These are phyloP conservation scores for Andrena minutula DNA, from an alignment of 2,888 invertebrate genomes.

Conservation along the genomic window DNA sequence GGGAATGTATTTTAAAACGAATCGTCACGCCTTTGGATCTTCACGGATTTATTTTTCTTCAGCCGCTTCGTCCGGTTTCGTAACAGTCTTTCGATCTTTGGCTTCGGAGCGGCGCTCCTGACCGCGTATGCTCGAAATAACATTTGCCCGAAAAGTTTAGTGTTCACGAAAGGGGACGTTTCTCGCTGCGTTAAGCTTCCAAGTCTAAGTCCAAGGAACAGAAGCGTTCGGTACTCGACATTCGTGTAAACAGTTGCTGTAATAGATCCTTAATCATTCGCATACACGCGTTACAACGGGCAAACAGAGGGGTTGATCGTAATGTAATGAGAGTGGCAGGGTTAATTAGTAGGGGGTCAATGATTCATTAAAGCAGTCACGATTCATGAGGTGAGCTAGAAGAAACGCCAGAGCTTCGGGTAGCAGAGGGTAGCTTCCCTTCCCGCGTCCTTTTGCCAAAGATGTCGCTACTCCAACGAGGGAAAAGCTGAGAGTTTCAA, in stretches of 20 bases:
- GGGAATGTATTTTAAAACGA: slow-evolving; percentile 14
- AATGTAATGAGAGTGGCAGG: slow-evolving; percentile 18
- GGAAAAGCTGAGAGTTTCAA: not conserved
- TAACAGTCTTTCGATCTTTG: slow-evolving; percentile 20
- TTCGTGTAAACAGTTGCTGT: not conserved
- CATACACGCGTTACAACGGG: slow-evolving; percentile 9
- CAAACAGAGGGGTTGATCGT: not conserved
- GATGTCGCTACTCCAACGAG: not conserved
- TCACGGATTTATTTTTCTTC: slow-evolving; percentile 47
- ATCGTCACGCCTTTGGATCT: not conserved
- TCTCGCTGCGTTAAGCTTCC: no score
- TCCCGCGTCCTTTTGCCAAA: slow-evolving; percentile 10
- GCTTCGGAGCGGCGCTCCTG: not conserved
- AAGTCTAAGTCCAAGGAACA: not conserved
- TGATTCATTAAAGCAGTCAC: slow-evolving; percentile 35
- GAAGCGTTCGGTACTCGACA: not conserved
- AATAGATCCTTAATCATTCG: slow-evolving; percentile 26
- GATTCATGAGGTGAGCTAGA: not conserved
- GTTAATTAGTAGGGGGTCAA: slow-evolving; percentile 32
- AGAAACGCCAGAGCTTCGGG: not conserved
- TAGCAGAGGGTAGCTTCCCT: not conserved
- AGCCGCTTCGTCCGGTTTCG: slow-evolving; percentile 46
- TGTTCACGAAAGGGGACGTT: not conserved
- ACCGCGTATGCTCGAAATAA: not conserved
- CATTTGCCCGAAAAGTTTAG: not conserved